Evolutionary conservation across 2,888 invertebrate species (phyloP).

Genomic region (Alviniconcha strummeri): DNA sequence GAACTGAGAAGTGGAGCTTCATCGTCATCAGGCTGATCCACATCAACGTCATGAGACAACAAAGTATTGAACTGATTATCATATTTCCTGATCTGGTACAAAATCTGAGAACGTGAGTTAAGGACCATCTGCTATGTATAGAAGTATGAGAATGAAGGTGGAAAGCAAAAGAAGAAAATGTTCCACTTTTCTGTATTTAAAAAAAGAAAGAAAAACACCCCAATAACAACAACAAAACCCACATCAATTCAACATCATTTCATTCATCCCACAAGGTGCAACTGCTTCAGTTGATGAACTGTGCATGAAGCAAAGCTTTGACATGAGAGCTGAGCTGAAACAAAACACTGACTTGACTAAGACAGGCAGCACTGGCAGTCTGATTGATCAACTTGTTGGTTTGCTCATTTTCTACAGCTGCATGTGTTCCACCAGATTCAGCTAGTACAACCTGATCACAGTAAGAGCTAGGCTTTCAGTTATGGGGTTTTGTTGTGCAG

Average conservation of each 20-base stretch:
- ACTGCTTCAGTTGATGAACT: too few relatives aligned
- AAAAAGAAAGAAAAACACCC: not conserved
- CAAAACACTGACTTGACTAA: not conserved
- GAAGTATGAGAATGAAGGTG: not conserved
- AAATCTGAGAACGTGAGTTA: not conserved
- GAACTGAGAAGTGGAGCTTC: not conserved
- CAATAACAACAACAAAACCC: not conserved
- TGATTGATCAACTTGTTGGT: too few relatives aligned
- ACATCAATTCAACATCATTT: not conserved
- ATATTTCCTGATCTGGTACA: not conserved
- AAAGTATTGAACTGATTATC: not conserved
- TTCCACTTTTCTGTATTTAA: not conserved
- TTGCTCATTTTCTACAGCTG: too few relatives aligned
- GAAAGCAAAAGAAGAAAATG: too few relatives aligned
- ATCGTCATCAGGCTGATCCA: not conserved
- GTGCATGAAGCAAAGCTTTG: too few relatives aligned
- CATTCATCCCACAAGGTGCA: not conserved
- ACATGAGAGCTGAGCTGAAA: not conserved
- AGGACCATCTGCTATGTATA: not conserved
- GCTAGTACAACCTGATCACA: too few relatives aligned
- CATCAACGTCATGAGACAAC: not conserved
- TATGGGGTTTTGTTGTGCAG: too few relatives aligned
- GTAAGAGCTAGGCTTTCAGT: too few relatives aligned
- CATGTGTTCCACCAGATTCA: too few relatives aligned
- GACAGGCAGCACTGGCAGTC: too few relatives aligned